phyloP scores from a whole-genome alignment of 2,797 vertebrate species.

The Paramormyrops hopkinsi region DNA sequence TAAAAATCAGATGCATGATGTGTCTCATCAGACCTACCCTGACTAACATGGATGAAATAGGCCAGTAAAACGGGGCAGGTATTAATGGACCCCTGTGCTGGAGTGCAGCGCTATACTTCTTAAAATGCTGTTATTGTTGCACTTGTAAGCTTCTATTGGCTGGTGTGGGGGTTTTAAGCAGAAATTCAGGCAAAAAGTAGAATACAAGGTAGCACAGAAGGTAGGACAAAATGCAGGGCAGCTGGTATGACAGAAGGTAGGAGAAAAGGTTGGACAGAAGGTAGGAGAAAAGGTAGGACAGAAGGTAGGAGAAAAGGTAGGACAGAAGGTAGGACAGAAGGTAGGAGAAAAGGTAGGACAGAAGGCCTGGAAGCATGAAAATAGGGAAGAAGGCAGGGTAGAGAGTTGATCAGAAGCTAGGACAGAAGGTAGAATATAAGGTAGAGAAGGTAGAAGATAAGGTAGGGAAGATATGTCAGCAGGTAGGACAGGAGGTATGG shows the following conservation, averaged over 20 bases:
- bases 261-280: background rate
- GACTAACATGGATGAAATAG: background rate
- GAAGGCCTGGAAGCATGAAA: background rate
- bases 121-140: background rate
- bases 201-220: background rate
- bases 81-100: background rate
- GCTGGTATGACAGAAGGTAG: background rate
- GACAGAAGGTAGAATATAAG: background rate
- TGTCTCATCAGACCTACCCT: constrained; percentile 24
- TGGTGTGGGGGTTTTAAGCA: background rate
- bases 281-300: background rate
- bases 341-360: background rate
- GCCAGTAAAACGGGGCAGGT: background rate
- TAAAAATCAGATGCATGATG: constrained; percentile 28
- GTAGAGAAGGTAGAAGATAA: background rate
- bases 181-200: background rate
- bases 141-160: background rate
- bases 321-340: background rate
- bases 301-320: background rate
- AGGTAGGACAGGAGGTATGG: background rate
- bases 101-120: background rate
- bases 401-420: background rate
- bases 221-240: background rate
- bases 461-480: background rate
- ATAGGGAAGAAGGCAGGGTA: background rate